These are phyloP conservation scores for Thamnophis sirtalis DNA, from an alignment of 2,113 vertebrate species.

Conservation along the genomic window DNA sequence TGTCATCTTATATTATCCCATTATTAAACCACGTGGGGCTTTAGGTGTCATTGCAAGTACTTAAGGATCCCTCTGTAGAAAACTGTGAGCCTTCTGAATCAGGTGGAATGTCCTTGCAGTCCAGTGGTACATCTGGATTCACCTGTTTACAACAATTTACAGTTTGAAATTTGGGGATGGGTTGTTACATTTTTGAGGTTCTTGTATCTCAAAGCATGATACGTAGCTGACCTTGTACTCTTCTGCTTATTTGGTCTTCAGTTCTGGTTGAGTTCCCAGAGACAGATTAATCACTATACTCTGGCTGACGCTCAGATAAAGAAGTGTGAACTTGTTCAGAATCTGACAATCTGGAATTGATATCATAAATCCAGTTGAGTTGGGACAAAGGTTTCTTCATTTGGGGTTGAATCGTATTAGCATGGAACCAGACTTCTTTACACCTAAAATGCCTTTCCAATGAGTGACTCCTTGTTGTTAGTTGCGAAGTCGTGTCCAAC, in stretches of 20 bases:
- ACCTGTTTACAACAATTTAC: background rate
- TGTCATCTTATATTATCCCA: background rate
- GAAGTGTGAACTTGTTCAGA: too few species aligned
- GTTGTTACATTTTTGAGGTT: background rate
- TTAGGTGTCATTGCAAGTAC: background rate
- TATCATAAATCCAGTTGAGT: background rate
- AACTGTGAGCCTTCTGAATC: background rate
- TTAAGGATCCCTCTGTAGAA: background rate
- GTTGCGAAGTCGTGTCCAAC: too few species aligned
- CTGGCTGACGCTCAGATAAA: background rate
- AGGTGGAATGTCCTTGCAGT: background rate
- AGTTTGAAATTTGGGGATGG: background rate
- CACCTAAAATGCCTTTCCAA: background rate
- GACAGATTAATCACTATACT: background rate
- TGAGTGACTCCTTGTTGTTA: background rate
- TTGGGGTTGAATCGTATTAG: background rate
- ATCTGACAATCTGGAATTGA: background rate
- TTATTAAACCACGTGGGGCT: background rate
- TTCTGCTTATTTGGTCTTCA: background rate
- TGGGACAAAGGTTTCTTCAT: background rate
- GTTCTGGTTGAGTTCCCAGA: background rate
- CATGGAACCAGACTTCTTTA: background rate
- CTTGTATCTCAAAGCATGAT: background rate
- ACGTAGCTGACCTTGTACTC: background rate
- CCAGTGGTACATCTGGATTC: background rate